Evolutionary conservation across 2,113 vertebrate species (phyloP).

Genomic region (Mola mola): DNA sequence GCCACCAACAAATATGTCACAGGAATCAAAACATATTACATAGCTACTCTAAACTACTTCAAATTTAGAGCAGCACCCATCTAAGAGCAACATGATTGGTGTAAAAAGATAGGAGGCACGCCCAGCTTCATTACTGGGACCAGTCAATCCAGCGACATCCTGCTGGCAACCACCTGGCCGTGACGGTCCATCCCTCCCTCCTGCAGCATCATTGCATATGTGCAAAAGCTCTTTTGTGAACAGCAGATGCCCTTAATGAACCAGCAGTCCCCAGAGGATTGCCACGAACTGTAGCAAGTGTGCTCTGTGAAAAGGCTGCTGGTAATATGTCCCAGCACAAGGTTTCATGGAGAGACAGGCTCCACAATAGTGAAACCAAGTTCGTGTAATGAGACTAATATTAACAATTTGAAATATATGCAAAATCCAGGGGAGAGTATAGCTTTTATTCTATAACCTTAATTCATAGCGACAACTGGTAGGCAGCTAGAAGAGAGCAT

Average conservation of each 20-base stretch:
- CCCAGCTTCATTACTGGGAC: conserved; percentile 38
- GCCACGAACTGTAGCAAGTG: conserved; percentile 27
- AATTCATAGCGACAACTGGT: too few relatives aligned
- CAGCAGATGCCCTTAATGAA: conserved; percentile 77
- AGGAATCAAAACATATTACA: too few relatives aligned
- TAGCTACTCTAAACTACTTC: conserved; percentile 6
- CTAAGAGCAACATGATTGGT: conserved; percentile 36
- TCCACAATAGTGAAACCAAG: neutral
- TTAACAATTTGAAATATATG: neutral
- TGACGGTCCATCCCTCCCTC: conserved; percentile 32
- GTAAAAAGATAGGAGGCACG: conserved; percentile 38
- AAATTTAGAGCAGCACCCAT: conserved; percentile 1
- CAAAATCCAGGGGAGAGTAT: too few relatives aligned
- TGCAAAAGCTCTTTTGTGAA: conserved; percentile 71
- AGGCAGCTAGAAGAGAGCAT: too few relatives aligned
- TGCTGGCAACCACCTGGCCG: conserved; percentile 77
- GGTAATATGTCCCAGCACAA: neutral
- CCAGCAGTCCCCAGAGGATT: conserved; percentile 59
- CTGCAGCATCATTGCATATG: conserved; percentile 61
- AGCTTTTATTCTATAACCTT: too few relatives aligned
- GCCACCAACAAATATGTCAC: conserved; percentile 17
- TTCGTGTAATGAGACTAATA: neutral
- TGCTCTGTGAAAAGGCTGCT: neutral
- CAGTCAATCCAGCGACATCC: conserved; percentile 61
- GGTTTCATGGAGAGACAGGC: neutral